Evolutionary conservation across 2,888 invertebrate species (phyloP).

Genomic region (Zele albiditarsus): DNA sequence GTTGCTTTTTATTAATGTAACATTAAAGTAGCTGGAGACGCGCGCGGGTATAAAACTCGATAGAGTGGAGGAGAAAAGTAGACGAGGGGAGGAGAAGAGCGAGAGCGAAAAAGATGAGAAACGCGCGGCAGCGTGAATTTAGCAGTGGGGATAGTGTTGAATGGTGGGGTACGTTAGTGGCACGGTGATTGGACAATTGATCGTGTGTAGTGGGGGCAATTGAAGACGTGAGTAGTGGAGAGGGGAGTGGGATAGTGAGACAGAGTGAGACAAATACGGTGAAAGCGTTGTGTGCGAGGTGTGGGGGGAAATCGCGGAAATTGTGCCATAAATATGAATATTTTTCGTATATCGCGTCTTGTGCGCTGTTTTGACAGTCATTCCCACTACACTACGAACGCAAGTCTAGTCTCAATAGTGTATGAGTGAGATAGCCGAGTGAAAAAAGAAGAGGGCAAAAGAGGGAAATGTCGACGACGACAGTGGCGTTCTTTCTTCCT

Average conservation of each 20-base stretch:
- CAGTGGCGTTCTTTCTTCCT: slow-evolving; percentile 34
- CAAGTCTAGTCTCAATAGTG: neutral
- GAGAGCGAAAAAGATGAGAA: slow-evolving; percentile 42
- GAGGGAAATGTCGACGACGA: neutral
- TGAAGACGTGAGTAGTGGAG: neutral
- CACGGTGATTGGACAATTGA: slow-evolving; percentile 27
- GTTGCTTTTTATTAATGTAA: slow-evolving; percentile 73
- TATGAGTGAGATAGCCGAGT: slow-evolving; percentile 31
- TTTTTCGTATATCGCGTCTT: slow-evolving; percentile 65
- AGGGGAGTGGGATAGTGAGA: neutral
- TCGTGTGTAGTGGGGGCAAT: slow-evolving; percentile 29
- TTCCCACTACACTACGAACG: slow-evolving; percentile 45
- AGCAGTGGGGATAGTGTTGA: slow-evolving; percentile 26
- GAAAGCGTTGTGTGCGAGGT: slow-evolving; percentile 12
- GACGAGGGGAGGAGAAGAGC: slow-evolving; percentile 39
- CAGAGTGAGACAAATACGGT: slow-evolving; percentile 30
- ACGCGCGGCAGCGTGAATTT: slow-evolving; percentile 44
- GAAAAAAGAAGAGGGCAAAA: neutral
- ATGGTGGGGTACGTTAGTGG: slow-evolving; percentile 13
- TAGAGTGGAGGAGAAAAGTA: slow-evolving; percentile 29
- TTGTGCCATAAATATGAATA: slow-evolving; percentile 69
- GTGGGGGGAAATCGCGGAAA: slow-evolving; percentile 59
- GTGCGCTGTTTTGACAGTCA: slow-evolving; percentile 68
- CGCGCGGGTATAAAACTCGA: neutral
- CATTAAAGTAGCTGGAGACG: slow-evolving; percentile 66